Base-by-base conservation (phyloP, 2,113 vertebrate species). In the Malurus alboscapulatus region DNA sequence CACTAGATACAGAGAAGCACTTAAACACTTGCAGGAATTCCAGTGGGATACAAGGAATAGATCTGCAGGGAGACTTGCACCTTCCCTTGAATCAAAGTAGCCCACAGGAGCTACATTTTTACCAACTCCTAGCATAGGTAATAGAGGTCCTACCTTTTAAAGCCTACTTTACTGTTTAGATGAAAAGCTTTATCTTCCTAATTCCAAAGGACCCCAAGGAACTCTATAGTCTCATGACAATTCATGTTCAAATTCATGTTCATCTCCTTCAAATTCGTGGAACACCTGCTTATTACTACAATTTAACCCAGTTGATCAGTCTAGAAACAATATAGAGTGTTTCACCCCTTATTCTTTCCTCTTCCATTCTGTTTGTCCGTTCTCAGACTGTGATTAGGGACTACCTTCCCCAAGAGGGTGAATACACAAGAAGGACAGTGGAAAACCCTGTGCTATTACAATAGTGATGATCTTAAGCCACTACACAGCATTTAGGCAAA, bases 381-480 rank as follows among this genome's bases (percentile, higher is more conserved):
- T 88, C 50, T 58, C 51, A 63, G 34, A 14, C 25, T 45, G 13
- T 29, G 50, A 75, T 45, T 34, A 68, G 17, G 29, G 42, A 61
- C 54, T 25, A 47, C 26, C 25, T 45, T 69, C 61, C 48, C 76
- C 50, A 48, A 38, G 17, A 61, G 15, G 9, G 19, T 61, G 24
- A 68, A 66, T 10, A 36, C 3, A 34, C 10, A 5, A 6, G 47
- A 79, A 78, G 15, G 38, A 84, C 26, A 76, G 34, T 12, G 24
- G n/a, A 75, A 72, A 89, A 61, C 36, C 8, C 45, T 0, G 0
- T 0, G 0, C 40, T 50, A 36, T 8, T 48, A 10, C 58, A 84
- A 20, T 17, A 65, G 15, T 30, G 71, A 40, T 72, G 34, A 82
- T 30, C 18, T 47, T 66, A 84, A 63, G 34, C 34, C 40, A 54